Percentiles rank a stretch among this genome's conserved stretches.
These are phyloP conservation scores for Scotopteryx bipunctaria DNA, from an alignment of 2,888 invertebrate species.

Conservation along the genomic window DNA sequence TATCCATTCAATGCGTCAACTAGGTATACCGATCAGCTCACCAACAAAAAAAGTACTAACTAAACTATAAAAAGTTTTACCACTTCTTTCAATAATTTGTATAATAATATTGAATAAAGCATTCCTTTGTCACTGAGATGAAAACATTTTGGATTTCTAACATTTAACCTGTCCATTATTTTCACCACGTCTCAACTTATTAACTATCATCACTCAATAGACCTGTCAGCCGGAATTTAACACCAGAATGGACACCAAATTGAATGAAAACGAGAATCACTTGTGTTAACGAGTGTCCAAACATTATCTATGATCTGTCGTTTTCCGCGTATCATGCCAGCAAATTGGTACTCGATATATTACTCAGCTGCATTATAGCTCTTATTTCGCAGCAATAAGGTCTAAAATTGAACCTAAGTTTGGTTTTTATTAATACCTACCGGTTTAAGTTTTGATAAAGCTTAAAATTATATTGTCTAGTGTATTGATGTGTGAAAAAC, in stretches of 20 bases:
- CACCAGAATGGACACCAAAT: conserved; percentile 26
- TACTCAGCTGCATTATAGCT: neutral
- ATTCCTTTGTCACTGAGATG: neutral
- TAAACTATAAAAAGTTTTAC: neutral
- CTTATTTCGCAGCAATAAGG: neutral
- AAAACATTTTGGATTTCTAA: conserved; percentile 19
- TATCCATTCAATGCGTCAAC: too few species aligned
- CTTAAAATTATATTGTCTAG: too few species aligned
- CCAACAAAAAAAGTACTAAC: neutral
- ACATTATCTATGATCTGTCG: conserved; percentile 38
- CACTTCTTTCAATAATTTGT: neutral
- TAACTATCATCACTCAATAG: conserved; percentile 17
- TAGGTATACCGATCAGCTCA: neutral
- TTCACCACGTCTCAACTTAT: conserved; percentile 17
- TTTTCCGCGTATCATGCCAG: conserved; percentile 50
- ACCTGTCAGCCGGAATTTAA: conserved; percentile 28
- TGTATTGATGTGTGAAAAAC: too few species aligned
- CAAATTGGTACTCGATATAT: conserved; percentile 51
- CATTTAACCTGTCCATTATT: conserved; percentile 26
- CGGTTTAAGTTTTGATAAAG: too few species aligned
- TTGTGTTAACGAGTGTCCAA: conserved; percentile 43
- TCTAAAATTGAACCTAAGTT: neutral
- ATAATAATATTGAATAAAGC: neutral
- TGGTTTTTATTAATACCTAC: neutral
- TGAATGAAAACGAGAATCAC: conserved; percentile 37